Percentiles rank a stretch among this genome's conserved stretches.
These are phyloP conservation scores for Cricetomys ansorgei DNA, from an alignment of 2,113 vertebrate genomes.

Conservation along the genomic window DNA sequence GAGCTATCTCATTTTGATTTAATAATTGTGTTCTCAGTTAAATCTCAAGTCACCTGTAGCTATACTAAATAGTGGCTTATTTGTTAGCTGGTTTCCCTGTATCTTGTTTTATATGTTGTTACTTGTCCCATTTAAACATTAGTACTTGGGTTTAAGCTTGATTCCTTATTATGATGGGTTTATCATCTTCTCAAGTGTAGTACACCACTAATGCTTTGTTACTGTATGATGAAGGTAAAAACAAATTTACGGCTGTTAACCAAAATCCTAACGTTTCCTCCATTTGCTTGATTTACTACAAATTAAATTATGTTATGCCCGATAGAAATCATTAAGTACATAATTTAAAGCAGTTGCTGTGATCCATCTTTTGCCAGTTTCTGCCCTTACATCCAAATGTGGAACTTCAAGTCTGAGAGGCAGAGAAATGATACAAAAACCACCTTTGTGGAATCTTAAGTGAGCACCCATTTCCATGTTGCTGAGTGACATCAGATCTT, in stretches of 20 bases:
- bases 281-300: slow-evolving; percentile 79
- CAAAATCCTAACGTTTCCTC: slow-evolving; percentile 70
- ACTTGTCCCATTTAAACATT: slow-evolving; percentile 60
- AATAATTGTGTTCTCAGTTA: slow-evolving; percentile 53
- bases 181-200: slow-evolving; percentile 48
- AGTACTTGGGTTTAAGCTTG: slow-evolving; percentile 62
- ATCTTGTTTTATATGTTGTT: slow-evolving; percentile 49
- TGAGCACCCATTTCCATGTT: slow-evolving; percentile 69
- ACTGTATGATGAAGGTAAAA: slow-evolving; percentile 60
- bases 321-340: slow-evolving; percentile 80
- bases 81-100: slow-evolving; percentile 64
- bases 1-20: slow-evolving; percentile 36
- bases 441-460: slow-evolving; percentile 70
- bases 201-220: slow-evolving; percentile 58
- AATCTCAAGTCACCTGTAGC: not conserved
- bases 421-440: slow-evolving; percentile 64
- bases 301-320: slow-evolving; percentile 81
- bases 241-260: slow-evolving; percentile 70
- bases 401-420: slow-evolving; percentile 71
- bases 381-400: slow-evolving; percentile 34
- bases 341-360: slow-evolving; percentile 76
- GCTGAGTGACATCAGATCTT: slow-evolving; percentile 57
- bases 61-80: slow-evolving; percentile 34
- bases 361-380: slow-evolving; percentile 77
- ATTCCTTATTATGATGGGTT: slow-evolving; percentile 58